Conservation (phyloP, 2,888 invertebrate genomes). For the Sycophila texana region DNA sequence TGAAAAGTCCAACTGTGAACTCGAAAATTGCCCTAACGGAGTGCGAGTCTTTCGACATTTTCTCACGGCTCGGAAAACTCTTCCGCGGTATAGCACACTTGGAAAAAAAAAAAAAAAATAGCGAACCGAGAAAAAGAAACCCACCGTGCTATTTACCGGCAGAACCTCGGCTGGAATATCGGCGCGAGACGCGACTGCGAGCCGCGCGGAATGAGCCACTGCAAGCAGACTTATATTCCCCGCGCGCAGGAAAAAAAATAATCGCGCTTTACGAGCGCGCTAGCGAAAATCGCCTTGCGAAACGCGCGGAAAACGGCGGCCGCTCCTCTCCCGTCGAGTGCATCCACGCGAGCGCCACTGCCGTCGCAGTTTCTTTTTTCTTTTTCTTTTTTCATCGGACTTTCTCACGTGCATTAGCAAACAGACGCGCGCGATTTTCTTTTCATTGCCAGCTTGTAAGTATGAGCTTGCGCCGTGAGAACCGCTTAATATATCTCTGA, state of each 20-base stretch:
- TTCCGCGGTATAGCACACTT: background rate
- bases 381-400: constrained; percentile 4
- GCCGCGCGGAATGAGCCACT: too few relatives aligned
- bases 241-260: background rate
- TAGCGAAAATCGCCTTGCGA: constrained; percentile 35
- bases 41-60: too few relatives aligned
- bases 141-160: too few relatives aligned
- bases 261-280: background rate
- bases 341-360: background rate
- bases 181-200: too few relatives aligned
- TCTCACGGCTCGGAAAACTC: background rate
- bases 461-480: background rate
- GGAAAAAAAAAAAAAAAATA: too few relatives aligned
- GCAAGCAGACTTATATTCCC: too few relatives aligned
- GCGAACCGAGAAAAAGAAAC: background rate
- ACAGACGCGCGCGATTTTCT: constrained; percentile 35
- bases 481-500: too few relatives aligned
- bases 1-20: too few relatives aligned
- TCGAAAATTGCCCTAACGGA: too few relatives aligned
- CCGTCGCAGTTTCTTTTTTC: constrained; percentile 12
- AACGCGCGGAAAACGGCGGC: constrained; percentile 15
- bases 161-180: too few relatives aligned
- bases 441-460: constrained; percentile 28
- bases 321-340: constrained; percentile 6
- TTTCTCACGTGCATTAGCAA: constrained; percentile 50